Base-by-base conservation (phyloP, 2,888 invertebrate genomes). In the Leistus spinibarbis region DNA sequence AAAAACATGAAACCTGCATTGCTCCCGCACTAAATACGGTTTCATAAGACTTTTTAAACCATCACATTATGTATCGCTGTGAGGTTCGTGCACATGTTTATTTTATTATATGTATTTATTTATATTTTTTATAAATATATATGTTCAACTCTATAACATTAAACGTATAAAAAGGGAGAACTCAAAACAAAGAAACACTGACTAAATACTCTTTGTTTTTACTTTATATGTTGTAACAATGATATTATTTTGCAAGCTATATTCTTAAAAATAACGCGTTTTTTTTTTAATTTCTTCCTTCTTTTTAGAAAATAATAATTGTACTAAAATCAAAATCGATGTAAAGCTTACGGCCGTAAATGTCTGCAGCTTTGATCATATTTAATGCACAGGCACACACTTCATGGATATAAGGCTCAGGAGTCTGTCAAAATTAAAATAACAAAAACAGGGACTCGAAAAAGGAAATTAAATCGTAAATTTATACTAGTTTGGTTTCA, bases 331-430 rank as follows among this genome's bases (percentile, higher is more conserved):
- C 63, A 69, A 68, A 40, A 75, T 75, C 69, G 75, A 75, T 75
- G 75, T 75, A 75, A 75, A 69, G 75, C 75, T 75, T 75, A 75
- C 56, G 75, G 75, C 75, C 75, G 73, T 69, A 63, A 65, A 64
- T 56, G 54, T 74, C 73, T 65, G 65, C 40, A 40, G 40, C 60
- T 74, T 56, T 54, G 65, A 63, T 66, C 10, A 74, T 69, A 56
- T 69, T 20, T 60, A 64, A 24, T 16, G 69, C 75, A 75, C 75
- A 75, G 75, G 75, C 75, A 75, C 75, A 75, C 75, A 75, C 64
- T 75, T 68, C 56, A 69, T 63, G 75, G 69, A 67, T 73, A 19
- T 66, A 73, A 73, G 73, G 73, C 73, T 73, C 67, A 40, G 13
- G 73, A 73, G 73, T 73, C 73, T 73, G 73, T 73, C 67, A 67